phyloP scores from a whole-genome alignment of 2,888 invertebrate genomes.

The Torymus aiolomorphi region DNA sequence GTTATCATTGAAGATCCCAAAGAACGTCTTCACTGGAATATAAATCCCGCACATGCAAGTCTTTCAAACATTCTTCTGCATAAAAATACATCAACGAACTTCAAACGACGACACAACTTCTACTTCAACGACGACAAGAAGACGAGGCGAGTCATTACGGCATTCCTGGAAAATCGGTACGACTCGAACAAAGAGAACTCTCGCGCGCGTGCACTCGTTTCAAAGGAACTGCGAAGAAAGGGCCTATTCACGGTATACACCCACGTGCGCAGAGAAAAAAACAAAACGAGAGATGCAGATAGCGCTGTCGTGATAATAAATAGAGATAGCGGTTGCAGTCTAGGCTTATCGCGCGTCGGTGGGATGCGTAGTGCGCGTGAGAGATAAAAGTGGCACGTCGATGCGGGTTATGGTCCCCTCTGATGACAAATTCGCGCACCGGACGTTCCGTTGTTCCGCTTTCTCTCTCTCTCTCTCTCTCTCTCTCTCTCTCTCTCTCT shows the following conservation, averaged over 20 bases:
- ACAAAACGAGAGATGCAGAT: slow-evolving; percentile 3
- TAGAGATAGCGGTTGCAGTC: background rate
- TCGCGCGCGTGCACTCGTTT: background rate
- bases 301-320: slow-evolving; percentile 36
- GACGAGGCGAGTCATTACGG: too few species aligned
- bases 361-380: background rate
- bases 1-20: too few species aligned
- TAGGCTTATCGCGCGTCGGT: slow-evolving; percentile 37
- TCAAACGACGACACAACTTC: too few species aligned
- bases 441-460: background rate
- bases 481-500: background rate
- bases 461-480: background rate
- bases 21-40: too few species aligned
- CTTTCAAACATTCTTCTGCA: too few species aligned
- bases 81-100: too few species aligned
- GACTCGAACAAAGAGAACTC: too few species aligned
- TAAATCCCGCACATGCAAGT: too few species aligned
- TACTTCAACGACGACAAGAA: too few species aligned
- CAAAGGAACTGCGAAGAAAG: background rate
- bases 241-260: too few species aligned
- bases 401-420: slow-evolving; percentile 40
- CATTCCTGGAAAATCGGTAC: too few species aligned
- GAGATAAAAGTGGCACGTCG: slow-evolving; percentile 56
- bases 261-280: background rate
- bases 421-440: slow-evolving; percentile 58